These are phyloP conservation scores for Nestor notabilis DNA, from an alignment of 2,113 vertebrate species.

Conservation along the genomic window DNA sequence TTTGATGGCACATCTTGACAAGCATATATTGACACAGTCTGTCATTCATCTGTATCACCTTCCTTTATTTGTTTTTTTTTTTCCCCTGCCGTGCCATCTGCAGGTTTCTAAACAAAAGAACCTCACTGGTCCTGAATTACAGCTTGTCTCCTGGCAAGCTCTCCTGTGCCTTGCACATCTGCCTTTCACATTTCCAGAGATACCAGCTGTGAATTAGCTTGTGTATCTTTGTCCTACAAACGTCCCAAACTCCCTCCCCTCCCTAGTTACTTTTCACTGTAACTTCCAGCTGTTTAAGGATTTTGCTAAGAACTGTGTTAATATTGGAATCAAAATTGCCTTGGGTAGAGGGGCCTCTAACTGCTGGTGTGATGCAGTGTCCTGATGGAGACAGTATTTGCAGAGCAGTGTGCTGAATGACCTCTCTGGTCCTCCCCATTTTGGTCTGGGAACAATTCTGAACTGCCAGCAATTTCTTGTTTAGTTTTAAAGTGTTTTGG, in stretches of 20 bases:
- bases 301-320: neutral
- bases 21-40: neutral
- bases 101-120: neutral
- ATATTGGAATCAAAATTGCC: neutral
- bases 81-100: neutral
- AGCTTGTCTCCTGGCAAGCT: neutral
- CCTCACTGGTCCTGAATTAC: neutral
- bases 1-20: neutral
- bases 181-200: slow-evolving; percentile 30
- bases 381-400: neutral
- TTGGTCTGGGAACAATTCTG: slow-evolving; percentile 5
- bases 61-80: neutral
- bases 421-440: neutral
- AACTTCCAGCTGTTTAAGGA: slow-evolving; percentile 7
- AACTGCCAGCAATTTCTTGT: neutral
- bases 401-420: neutral
- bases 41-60: neutral
- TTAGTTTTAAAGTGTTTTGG: neutral
- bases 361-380: neutral
- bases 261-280: neutral
- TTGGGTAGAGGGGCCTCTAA: neutral
- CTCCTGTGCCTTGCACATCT: slow-evolving; percentile 6
- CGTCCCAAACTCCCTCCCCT: neutral
- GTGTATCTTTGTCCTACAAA: neutral
- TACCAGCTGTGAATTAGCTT: slow-evolving; percentile 43